A percentile compares a stretch with the other conserved stretches of the same genome.
Conservation (phyloP, 2,797 vertebrate genomes). For the Silurus aristotelis region DNA sequence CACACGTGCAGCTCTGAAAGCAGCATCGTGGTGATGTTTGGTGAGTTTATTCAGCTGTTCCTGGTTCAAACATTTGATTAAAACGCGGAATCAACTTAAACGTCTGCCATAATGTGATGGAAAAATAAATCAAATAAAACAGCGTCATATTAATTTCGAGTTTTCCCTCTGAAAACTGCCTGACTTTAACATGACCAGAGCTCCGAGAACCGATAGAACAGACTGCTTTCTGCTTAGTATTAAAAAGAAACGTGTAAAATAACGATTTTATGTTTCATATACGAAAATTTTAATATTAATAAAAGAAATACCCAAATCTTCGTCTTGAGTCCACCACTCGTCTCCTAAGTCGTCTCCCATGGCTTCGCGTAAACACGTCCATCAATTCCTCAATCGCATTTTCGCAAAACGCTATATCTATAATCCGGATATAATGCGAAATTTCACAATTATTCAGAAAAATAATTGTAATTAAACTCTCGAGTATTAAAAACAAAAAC, state of each 20-base stretch:
- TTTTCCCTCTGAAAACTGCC: background rate
- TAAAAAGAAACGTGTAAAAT: background rate
- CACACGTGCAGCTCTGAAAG: conserved; percentile 40
- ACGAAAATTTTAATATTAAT: background rate
- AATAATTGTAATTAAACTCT: background rate
- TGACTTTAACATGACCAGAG: background rate
- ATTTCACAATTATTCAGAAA: background rate
- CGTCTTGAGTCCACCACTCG: conserved; percentile 53
- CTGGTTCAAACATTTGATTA: background rate
- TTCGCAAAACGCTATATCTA: conserved; percentile 21
- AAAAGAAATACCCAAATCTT: conserved; percentile 41
- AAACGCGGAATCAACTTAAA: background rate
- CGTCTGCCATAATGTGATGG: background rate
- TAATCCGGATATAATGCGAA: too few relatives aligned
- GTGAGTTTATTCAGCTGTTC: background rate
- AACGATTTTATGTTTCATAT: background rate
- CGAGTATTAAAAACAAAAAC: background rate
- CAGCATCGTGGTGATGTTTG: background rate
- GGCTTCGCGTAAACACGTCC: background rate
- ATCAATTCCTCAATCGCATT: conserved; percentile 24
- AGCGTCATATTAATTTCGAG: background rate
- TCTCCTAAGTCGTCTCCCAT: conserved; percentile 60
- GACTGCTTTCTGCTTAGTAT: background rate
- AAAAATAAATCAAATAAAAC: background rate
- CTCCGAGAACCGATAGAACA: background rate